Conservation (phyloP, 2,797 vertebrate genomes). For the Sitta carolinensis region DNA sequence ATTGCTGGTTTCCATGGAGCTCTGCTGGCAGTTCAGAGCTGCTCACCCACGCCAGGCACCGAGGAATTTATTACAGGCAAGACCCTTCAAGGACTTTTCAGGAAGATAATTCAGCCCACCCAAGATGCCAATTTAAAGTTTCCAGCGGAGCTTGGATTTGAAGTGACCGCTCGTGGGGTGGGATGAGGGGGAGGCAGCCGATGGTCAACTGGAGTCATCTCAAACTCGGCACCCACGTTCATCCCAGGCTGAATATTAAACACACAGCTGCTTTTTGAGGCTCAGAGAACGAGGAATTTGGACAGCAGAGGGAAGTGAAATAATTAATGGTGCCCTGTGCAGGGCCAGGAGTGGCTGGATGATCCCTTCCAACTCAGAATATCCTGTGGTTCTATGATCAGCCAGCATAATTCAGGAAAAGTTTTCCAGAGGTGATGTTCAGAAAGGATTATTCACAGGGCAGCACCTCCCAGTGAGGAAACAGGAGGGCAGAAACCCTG, state of each 20-base stretch:
- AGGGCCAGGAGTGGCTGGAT: not conserved
- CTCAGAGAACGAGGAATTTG: not conserved
- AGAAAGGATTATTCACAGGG: not conserved
- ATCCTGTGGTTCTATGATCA: not conserved
- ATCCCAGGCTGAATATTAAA: not conserved
- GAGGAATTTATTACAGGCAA: not conserved
- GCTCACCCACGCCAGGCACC: not conserved
- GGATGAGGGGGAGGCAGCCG: not conserved
- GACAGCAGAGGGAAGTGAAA: not conserved
- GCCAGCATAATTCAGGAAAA: not conserved
- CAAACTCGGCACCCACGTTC: not conserved
- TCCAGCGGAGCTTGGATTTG: not conserved
- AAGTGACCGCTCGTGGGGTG: not conserved
- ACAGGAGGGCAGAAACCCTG: not conserved
- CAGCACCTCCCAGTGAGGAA: not conserved
- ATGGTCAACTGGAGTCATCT: not conserved
- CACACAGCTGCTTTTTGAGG: not conserved
- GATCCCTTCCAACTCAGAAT: not conserved
- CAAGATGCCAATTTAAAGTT: not conserved
- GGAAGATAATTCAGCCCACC: not conserved
- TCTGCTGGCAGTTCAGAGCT: not conserved
- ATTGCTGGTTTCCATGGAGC: constrained; percentile 56
- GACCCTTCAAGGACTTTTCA: not conserved
- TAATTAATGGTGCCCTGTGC: not conserved
- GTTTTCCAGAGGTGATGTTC: not conserved